Conservation (phyloP, 2,797 vertebrate genomes). For the Onychomys torridus region DNA sequence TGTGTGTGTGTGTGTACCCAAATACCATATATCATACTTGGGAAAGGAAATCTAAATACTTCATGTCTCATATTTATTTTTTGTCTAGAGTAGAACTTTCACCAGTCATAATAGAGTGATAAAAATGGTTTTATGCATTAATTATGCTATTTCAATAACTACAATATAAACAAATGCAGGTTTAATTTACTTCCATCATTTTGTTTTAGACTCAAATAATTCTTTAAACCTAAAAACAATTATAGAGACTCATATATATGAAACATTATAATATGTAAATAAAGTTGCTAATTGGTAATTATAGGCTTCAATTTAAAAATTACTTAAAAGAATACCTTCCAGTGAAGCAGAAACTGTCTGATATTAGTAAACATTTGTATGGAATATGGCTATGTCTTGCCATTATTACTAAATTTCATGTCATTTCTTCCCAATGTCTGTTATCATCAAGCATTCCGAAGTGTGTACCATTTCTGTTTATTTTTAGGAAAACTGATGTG, state of each 20-base stretch:
- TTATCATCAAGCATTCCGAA: neutral
- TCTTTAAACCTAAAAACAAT: neutral
- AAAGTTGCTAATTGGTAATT: neutral
- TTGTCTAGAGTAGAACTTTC: neutral
- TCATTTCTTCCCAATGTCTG: neutral
- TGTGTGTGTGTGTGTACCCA: too few species aligned
- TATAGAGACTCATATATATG: neutral
- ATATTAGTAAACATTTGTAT: neutral
- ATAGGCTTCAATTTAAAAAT: neutral
- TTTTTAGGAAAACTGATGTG: neutral
- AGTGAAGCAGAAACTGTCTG: neutral
- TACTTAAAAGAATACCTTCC: neutral
- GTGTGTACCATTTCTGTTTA: neutral
- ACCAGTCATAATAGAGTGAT: neutral
- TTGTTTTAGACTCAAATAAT: neutral
- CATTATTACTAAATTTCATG: neutral
- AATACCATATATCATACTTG: neutral
- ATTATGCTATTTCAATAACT: neutral
- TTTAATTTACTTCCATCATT: neutral
- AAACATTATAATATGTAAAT: neutral
- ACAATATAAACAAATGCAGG: neutral
- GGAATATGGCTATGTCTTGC: neutral
- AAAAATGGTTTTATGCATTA: neutral
- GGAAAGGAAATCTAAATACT: neutral
- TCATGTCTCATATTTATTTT: neutral